Evolutionary conservation across 2,113 vertebrate species (phyloP), one percentile per base, ranked within the genome.

Genomic region (Vulpes vulpes): DNA sequence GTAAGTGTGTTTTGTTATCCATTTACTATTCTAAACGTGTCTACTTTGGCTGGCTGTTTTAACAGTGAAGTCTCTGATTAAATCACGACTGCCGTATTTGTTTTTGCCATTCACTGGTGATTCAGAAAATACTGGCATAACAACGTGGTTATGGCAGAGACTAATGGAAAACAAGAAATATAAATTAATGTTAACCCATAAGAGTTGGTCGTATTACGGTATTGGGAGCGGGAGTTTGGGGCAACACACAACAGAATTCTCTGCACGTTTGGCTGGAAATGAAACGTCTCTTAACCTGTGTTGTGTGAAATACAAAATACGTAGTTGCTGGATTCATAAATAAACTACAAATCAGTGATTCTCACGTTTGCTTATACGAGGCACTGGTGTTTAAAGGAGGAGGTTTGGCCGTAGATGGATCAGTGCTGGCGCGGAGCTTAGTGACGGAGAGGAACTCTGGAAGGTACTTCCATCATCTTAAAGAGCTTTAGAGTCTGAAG

Each of bases 21-120:
- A 96, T 98, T 98, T 98, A 69, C 93, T 97, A 89, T 96, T 98
- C 94, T 96, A 94, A 97, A 93, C 79, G 84, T 91, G 87, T 98
- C 85, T 97, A 64, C 97, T 93, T 98, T 80, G 97, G 92, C 97
- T 96, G 65, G 53, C 92, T 96, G 51, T 96, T 96, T 59, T 84
- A 95, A 94, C 57, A 84, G 96, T 87, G 89, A 86, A 96, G 96
- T 95, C 95, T 98, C 97, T 97, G 92, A 96, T 96, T 98, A 97
- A 96, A 94, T 87, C 82, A 82, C 80, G 69, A 95, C 74, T 53
- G 53, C 62, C 98, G 2, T 96, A 97, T 98, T 97, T 94, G 97
- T 98, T 98, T 98, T 95, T 98, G 64, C 91, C 94, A 19, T 95
- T 97, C 89, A 97, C 94, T 85, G 74, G 96, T 43, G 76, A 95